Conservation (phyloP, 2,888 invertebrate species). For the Odontothrips loti region DNA sequence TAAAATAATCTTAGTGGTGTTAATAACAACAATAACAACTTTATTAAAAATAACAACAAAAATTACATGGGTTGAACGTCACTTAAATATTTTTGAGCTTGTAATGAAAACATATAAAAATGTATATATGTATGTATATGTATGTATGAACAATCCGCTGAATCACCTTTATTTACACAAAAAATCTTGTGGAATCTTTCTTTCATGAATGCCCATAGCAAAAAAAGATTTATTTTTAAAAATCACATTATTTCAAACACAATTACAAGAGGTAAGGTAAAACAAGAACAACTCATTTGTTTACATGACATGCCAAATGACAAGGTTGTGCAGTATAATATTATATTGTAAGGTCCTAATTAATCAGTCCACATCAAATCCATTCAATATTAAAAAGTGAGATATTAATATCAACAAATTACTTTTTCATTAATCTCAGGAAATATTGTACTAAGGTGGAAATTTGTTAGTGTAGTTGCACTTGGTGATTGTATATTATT, state of each 20-base stretch:
- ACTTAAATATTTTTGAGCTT: not conserved
- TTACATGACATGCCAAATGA: too few species aligned
- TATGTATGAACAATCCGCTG: too few species aligned
- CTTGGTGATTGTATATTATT: constrained; percentile 45
- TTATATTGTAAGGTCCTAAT: too few species aligned
- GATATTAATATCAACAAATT: constrained; percentile 32
- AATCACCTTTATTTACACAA: not conserved
- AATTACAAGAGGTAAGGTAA: too few species aligned
- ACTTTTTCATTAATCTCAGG: constrained; percentile 71
- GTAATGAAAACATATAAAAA: not conserved
- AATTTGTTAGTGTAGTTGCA: constrained; percentile 63
- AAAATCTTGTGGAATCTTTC: not conserved
- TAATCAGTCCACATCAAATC: constrained; percentile 28
- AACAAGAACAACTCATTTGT: too few species aligned
- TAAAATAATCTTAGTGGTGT: not conserved
- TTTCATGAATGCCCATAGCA: not conserved
- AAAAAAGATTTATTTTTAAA: not conserved
- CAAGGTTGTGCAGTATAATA: too few species aligned
- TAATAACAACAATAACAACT: not conserved
- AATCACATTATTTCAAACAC: not conserved
- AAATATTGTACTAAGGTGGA: constrained; percentile 77
- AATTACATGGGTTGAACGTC: not conserved
- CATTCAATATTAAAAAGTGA: not conserved
- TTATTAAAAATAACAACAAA: not conserved
- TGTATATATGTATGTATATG: not conserved